These are phyloP conservation scores for Heliconius hermathena DNA, from an alignment of 1,140 invertebrate species.

Conservation along the genomic window DNA sequence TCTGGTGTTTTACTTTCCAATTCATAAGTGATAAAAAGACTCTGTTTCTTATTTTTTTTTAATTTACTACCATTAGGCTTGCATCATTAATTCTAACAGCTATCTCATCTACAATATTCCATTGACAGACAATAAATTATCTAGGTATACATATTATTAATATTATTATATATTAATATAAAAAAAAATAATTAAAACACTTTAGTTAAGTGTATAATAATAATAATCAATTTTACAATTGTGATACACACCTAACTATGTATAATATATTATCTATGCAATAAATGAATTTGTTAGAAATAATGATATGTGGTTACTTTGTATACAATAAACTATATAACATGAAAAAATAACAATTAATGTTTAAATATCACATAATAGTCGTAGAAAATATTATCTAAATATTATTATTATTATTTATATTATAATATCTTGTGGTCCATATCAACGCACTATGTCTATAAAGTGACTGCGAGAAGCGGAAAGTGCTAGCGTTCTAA, in stretches of 20 bases:
- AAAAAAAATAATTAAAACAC: not conserved
- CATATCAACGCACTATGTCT: constrained; percentile 54
- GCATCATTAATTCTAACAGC: constrained; percentile 16
- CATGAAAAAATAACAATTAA: constrained; percentile 73
- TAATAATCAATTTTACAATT: too few species aligned
- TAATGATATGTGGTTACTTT: constrained; percentile 77
- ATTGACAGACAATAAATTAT: constrained; percentile 45
- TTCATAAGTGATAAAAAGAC: constrained; percentile 51
- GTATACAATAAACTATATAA: constrained; percentile 71
- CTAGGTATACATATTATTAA: constrained; percentile 16
- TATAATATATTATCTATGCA: constrained; percentile 39
- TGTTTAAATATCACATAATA: constrained; percentile 80
- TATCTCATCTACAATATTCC: constrained; percentile 35
- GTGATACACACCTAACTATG: not conserved
- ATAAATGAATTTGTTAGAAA: constrained; percentile 65
- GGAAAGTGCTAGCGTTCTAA: constrained; percentile 30
- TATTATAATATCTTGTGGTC: constrained; percentile 68
- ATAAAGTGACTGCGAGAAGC: constrained; percentile 43
- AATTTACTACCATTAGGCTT: constrained; percentile 22
- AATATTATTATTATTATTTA: constrained; percentile 45
- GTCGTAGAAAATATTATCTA: constrained; percentile 73
- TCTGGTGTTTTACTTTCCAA: constrained; percentile 41
- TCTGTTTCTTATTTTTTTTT: not conserved
- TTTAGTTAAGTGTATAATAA: too few species aligned
- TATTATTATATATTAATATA: not conserved